Percentiles rank a stretch among this genome's conserved stretches.
These are phyloP conservation scores for Calameuta filiformis DNA, from an alignment of 2,888 invertebrate genomes.

Conservation along the genomic window DNA sequence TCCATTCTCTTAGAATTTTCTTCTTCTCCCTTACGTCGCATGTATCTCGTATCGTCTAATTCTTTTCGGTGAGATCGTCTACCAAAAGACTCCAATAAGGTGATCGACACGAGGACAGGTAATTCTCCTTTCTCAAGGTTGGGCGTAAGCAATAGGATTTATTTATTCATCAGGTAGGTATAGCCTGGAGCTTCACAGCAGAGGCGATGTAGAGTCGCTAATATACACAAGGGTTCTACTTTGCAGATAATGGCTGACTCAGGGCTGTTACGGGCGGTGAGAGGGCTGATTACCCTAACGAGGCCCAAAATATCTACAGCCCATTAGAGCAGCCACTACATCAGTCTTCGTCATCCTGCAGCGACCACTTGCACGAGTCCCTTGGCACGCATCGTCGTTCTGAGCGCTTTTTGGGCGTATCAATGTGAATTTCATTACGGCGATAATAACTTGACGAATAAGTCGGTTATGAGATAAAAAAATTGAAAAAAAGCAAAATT, in stretches of 20 bases:
- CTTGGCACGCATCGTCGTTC: not conserved
- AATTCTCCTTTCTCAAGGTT: not conserved
- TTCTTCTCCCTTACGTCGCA: not conserved
- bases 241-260: not conserved
- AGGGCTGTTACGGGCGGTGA: not conserved
- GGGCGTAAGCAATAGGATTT: conserved; percentile 1
- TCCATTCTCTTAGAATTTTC: not conserved
- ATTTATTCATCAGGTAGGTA: conserved; percentile 12
- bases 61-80: not conserved
- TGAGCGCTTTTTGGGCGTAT: not conserved
- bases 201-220: conserved; percentile 5
- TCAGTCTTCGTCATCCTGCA: conserved; percentile 6
- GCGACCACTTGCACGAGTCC: not conserved
- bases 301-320: conserved; percentile 19
- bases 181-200: not conserved
- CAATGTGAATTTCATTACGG: not conserved
- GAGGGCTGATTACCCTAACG: conserved; percentile 21
- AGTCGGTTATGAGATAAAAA: not conserved
- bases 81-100: not conserved
- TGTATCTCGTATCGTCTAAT: no score
- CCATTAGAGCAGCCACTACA: conserved; percentile 14
- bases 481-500: not conserved
- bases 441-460: not conserved
- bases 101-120: not conserved
- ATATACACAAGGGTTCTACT: conserved; percentile 4